A percentile compares a stretch with the other conserved stretches of the same genome.
Evolutionary conservation across 2,888 invertebrate genomes (phyloP).

Genomic region (Onthophagus sagittarius): DNA sequence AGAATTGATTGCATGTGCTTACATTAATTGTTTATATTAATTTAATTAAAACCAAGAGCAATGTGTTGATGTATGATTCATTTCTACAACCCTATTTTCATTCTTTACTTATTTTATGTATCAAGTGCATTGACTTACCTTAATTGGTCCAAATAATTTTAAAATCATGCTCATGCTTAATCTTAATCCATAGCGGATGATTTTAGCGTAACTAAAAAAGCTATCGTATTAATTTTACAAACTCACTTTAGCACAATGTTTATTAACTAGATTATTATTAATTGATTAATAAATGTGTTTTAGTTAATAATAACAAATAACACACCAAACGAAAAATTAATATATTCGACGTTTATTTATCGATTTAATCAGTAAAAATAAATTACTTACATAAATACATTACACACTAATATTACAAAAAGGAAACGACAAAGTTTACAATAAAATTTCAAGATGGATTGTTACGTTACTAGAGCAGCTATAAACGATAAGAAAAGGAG

Average conservation of each 20-base stretch:
- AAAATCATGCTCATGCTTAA: not conserved
- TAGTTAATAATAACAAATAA: constrained; percentile 2
- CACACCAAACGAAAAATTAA: not conserved
- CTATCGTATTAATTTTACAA: not conserved
- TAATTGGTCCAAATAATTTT: not conserved
- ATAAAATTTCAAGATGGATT: not conserved
- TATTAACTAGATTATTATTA: not conserved
- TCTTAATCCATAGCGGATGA: not conserved
- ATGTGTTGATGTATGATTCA: not conserved
- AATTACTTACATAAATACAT: constrained; percentile 7
- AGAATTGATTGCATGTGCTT: not conserved
- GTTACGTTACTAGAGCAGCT: constrained; percentile 49
- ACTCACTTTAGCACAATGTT: not conserved
- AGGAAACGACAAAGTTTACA: constrained; percentile 3
- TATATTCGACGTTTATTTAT: constrained; percentile 8
- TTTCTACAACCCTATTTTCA: not conserved
- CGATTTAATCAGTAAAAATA: constrained; percentile 14
- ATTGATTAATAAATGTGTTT: not conserved
- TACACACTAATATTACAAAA: not conserved
- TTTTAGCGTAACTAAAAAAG: not conserved
- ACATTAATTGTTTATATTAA: not conserved
- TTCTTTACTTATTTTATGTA: not conserved
- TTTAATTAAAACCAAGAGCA: not conserved
- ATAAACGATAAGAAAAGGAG: constrained; percentile 71
- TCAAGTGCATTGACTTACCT: not conserved